Evolutionary conservation across 2,113 vertebrate species (phyloP), one percentile per base, ranked within the genome.

Genomic region (Rhinogobius similis): DNA sequence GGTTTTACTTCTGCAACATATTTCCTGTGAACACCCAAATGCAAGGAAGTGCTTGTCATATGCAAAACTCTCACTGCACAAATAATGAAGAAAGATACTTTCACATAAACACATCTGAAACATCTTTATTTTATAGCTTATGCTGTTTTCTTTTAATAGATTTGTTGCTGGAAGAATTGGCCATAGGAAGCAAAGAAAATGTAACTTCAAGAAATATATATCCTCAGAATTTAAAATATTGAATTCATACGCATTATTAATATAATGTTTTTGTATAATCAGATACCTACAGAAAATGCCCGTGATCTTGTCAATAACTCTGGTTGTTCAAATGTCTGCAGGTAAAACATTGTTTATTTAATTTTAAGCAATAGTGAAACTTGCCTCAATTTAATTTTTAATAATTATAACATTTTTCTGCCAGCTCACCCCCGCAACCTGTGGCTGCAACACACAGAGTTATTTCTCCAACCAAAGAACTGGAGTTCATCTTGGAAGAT

Each of bases 401-500:
- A 2, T 36, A 36, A 36, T 36, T 3, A 8, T 7, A 36, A 36
- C 5, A 16, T 48, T 0, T 9, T 9, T 8, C 20, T 50, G 46
- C 63, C 38, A 94, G 93, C 82, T 77, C 89, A 32, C 59, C 84
- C 10, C 83, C 88, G 5, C 63, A 67, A 48, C 86, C 83, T 0
- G 77, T 76, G 48, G 80, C 75, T 44, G 85, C 70, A 48, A 23
- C 82, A 10, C 41, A 53, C 10, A 61, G 75, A 29, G 72, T 82
- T 0, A 52, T 68, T 36, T 91, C 91, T 0, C 86, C 92, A 62
- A 91, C 84, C 21, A 61, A 67, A 24, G 92, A 93, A 58, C 84
- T 94, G 65, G 90, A 94, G 2, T 87, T 72, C 46, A 84, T 93
- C 68, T 79, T 94, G 75, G 72, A 92, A 61, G 85, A 90, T 8